Base-by-base conservation (phyloP, 2,113 vertebrate species). In the Corythoichthys intestinalis region DNA sequence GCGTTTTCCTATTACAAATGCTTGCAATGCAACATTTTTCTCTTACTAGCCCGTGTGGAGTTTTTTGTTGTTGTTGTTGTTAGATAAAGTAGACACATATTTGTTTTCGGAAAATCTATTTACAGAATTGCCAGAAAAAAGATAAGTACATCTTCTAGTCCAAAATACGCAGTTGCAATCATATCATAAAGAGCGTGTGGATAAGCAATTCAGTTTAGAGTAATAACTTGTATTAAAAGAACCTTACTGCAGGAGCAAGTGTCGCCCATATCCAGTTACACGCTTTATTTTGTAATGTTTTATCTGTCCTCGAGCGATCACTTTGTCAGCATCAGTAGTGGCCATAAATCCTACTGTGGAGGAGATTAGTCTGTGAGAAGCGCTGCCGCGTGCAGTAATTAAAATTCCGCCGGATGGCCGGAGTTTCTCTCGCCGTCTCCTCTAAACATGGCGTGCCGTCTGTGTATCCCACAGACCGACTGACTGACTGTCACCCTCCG, bases 241-340 rank as follows among this genome's bases (percentile, higher is more conserved):
- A 76, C 70, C 60, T 80, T 71, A 78, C 60, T 69, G 75, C 15
- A 77, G 74, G 57, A 84, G 70, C 60, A 71, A 72, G 71, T 72
- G 72, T 82, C 82, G 69, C 69, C 83, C 80, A 81, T 80, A 75
- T 81, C 69, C 63, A 67, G 78, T 81, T 89, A 64, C 62, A 70
- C 62, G 35, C 71, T 81, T 84, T 83, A 78, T 82, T 83, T 83
- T 82, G 77, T 60, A 78, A 74, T 83, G 78, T 81, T 86, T 82
- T 81, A 86, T 85, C 83, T 83, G 75, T 86, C 83, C 80, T 84
- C 71, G 60, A 84, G 83, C 72, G 75, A 89, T 87, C 83, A 83
- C 77, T 86, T 84, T 87, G 86, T 88, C 85, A 82, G 85, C 83
- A 86, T 85, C 81, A 75, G 78, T 85, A 83, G 85, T 84, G 87